Percentiles rank a stretch among this genome's conserved stretches.
phyloP scores from a whole-genome alignment of 2,797 vertebrate species.

The Cuculus canorus region DNA sequence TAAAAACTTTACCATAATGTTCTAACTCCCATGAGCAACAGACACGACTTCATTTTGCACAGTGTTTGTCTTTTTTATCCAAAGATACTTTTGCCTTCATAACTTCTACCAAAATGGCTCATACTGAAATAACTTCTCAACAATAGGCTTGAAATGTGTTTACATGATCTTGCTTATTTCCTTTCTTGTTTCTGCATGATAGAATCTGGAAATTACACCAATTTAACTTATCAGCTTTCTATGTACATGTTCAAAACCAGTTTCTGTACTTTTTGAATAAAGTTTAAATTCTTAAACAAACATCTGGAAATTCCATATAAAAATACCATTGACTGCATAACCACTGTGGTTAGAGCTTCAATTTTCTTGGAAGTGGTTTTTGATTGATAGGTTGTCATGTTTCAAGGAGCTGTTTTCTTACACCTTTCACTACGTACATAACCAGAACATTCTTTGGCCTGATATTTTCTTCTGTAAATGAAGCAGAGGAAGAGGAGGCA shows the following conservation, averaged over 20 bases:
- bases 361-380: neutral
- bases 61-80: neutral
- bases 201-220: neutral
- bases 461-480: neutral
- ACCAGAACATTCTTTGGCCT: neutral
- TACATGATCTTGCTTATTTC: neutral
- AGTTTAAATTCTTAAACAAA: neutral
- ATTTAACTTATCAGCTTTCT: neutral
- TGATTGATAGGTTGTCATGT: neutral
- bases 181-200: neutral
- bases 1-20: neutral
- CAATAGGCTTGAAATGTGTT: neutral
- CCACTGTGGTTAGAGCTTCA: neutral
- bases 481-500: neutral
- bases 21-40: neutral
- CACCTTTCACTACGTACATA: neutral
- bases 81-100: neutral
- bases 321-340: neutral
- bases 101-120: neutral
- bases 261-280: neutral
- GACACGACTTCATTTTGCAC: neutral
- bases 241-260: neutral
- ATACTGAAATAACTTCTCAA: neutral
- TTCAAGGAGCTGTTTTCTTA: neutral
- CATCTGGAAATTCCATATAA: neutral